Percentiles rank a stretch among this genome's conserved stretches.
These are phyloP conservation scores for Electrophaes corylata DNA, from an alignment of 2,888 invertebrate species.

Conservation along the genomic window DNA sequence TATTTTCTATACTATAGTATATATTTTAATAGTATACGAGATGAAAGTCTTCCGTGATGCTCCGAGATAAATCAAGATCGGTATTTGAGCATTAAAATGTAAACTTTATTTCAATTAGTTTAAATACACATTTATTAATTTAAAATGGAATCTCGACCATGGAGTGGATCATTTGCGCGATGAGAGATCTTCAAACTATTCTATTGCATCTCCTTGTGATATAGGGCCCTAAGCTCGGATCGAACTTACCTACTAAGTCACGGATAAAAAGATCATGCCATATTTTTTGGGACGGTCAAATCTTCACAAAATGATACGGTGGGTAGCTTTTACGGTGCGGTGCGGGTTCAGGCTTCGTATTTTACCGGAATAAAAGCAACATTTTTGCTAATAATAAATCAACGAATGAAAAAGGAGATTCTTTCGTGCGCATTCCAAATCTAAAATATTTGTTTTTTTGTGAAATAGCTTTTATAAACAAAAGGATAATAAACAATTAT, in stretches of 20 bases:
- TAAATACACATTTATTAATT: no score
- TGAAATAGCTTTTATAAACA: background rate
- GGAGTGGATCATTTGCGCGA: no score
- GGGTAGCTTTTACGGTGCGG: conserved; percentile 28
- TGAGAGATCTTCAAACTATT: no score
- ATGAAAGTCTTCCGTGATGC: no score
- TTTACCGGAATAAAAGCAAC: conserved; percentile 17
- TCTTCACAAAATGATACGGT: conserved; percentile 34
- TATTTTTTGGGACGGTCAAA: conserved; percentile 40
- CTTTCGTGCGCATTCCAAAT: background rate
- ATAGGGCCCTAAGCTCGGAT: conserved; percentile 30
- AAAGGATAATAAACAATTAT: background rate
- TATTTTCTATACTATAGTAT: no score
- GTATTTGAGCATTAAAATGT: no score
- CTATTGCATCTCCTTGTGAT: background rate
- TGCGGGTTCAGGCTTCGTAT: conserved; percentile 21
- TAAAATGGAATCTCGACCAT: no score
- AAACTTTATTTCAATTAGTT: no score
- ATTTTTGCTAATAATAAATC: conserved; percentile 29
- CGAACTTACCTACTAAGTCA: conserved; percentile 36
- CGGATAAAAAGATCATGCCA: conserved; percentile 39
- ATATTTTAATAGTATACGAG: no score
- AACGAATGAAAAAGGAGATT: conserved; percentile 9
- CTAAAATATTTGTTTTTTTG: background rate
- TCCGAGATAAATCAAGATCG: no score